Evolutionary conservation across 2,113 vertebrate species (phyloP).

Genomic region (Tragelaphus buxtoni): DNA sequence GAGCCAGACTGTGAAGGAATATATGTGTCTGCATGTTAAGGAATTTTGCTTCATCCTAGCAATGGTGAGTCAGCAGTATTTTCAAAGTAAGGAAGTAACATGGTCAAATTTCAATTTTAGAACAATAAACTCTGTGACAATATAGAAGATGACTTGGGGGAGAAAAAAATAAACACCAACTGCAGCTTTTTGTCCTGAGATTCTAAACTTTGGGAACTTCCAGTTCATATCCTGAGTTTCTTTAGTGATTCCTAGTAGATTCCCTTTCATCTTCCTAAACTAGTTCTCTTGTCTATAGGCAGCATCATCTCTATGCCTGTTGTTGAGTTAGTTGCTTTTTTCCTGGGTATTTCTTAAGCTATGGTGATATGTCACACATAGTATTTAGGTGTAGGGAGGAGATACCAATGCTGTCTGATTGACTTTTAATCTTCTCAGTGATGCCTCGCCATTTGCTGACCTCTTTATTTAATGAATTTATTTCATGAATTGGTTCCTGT

Average conservation of each 20-base stretch:
- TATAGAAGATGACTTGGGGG: not conserved
- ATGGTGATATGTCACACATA: not conserved
- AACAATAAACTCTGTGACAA: not conserved
- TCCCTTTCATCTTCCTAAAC: not conserved
- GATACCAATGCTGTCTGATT: not conserved
- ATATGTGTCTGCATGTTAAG: not conserved
- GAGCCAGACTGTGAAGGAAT: not conserved
- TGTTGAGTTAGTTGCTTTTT: not conserved
- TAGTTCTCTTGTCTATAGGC: not conserved
- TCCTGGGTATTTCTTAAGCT: not conserved
- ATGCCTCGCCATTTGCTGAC: not conserved
- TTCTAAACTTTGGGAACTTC: not conserved
- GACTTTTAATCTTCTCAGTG: not conserved
- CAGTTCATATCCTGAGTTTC: not conserved
- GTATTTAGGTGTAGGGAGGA: not conserved
- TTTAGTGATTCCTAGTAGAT: not conserved
- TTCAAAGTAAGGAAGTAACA: conserved; percentile 4
- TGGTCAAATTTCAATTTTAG: not conserved
- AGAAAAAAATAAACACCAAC: not conserved
- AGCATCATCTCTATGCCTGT: not conserved
- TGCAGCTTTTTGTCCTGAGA: not conserved
- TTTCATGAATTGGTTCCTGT: conserved; percentile 4
- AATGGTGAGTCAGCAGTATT: not conserved
- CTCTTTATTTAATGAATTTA: not conserved
- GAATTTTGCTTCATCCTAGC: not conserved